Conservation (phyloP, 2,888 invertebrate species). For the Stratiomys singularior region DNA sequence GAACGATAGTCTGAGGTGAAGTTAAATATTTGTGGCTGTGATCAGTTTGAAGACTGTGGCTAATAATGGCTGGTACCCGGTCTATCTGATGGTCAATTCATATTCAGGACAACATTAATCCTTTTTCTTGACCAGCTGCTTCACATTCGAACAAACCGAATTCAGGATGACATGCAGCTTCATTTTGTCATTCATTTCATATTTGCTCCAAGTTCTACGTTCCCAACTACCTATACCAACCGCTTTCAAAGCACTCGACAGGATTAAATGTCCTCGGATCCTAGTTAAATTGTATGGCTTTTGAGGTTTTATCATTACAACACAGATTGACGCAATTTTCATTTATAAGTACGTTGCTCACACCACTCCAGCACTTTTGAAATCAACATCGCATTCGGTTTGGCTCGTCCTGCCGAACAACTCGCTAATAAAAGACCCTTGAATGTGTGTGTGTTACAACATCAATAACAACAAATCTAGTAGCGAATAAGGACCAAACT, state of each 20-base stretch:
- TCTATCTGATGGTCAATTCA: too few relatives aligned
- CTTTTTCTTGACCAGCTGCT: too few relatives aligned
- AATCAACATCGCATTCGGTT: neutral
- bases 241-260: neutral
- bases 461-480: neutral
- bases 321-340: slow-evolving; percentile 43
- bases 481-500: neutral
- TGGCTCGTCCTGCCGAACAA: neutral
- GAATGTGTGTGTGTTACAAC: neutral
- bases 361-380: neutral
- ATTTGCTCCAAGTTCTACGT: neutral
- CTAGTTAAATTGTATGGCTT: slow-evolving; percentile 26
- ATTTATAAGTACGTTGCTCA: slow-evolving; percentile 30
- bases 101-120: too few relatives aligned
- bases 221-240: neutral
- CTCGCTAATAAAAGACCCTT: neutral
- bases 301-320: slow-evolving; percentile 39
- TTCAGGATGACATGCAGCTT: too few relatives aligned
- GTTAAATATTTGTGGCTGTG: neutral
- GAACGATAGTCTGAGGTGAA: neutral
- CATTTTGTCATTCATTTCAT: too few relatives aligned
- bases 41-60: too few relatives aligned
- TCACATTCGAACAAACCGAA: too few relatives aligned
- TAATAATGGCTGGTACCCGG: too few relatives aligned
- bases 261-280: neutral